Evolutionary conservation across 1,140 invertebrate species (phyloP).

Genomic region (Magallana angulata): DNA sequence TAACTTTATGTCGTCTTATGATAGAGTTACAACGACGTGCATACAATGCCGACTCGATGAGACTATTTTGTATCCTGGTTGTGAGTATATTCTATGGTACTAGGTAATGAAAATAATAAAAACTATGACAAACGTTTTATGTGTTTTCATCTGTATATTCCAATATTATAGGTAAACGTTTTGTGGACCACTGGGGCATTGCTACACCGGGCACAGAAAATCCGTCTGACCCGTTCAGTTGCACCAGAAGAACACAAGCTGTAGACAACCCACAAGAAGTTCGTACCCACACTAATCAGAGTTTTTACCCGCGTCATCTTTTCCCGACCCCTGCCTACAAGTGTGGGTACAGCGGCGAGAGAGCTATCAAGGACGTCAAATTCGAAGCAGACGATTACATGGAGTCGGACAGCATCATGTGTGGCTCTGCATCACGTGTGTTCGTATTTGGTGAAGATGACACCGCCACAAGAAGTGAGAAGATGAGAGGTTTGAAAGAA

Average conservation of each 20-base stretch:
- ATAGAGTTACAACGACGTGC: too few species aligned
- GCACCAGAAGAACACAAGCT: neutral
- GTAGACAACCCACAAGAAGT: neutral
- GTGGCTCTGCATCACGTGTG: conserved; percentile 20
- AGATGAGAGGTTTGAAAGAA: neutral
- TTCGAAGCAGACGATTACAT: conserved; percentile 8
- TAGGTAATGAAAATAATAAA: too few species aligned
- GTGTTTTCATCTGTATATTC: too few species aligned
- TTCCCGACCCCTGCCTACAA: conserved; percentile 10
- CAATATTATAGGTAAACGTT: neutral
- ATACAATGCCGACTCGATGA: too few species aligned
- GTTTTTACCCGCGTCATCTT: neutral
- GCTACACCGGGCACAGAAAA: neutral
- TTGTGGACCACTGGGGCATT: conserved; percentile 5
- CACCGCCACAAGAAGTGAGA: conserved; percentile 9
- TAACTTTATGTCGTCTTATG: too few species aligned
- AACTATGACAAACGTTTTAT: too few species aligned
- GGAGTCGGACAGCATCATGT: conserved; percentile 25
- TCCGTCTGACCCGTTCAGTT: neutral
- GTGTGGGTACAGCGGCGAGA: conserved; percentile 28
- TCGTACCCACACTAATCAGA: neutral
- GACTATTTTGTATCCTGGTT: too few species aligned
- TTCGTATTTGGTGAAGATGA: neutral
- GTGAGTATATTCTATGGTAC: too few species aligned
- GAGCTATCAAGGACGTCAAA: conserved; percentile 30